A percentile compares a stretch with the other conserved stretches of the same genome.
phyloP scores from a whole-genome alignment of 2,113 vertebrate genomes.

The Ailurus styani region DNA sequence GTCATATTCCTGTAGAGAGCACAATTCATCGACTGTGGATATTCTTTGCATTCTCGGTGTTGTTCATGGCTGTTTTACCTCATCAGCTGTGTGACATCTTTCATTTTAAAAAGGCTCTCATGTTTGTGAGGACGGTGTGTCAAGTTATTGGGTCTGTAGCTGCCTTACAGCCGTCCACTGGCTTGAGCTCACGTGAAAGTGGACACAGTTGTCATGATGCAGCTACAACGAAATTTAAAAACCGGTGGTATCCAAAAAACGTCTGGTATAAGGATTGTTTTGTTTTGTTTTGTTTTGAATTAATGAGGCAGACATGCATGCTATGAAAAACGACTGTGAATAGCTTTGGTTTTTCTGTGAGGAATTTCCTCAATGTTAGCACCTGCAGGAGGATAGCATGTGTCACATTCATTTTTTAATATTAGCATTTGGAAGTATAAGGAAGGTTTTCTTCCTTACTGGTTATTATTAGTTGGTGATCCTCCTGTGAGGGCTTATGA shows the following conservation, averaged over 20 bases:
- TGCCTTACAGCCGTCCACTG: background rate
- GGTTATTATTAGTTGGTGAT: background rate
- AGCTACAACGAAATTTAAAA: background rate
- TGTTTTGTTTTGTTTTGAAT: background rate
- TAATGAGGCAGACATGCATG: conserved; percentile 15
- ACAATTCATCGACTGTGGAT: background rate
- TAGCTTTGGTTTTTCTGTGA: background rate
- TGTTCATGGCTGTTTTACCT: background rate
- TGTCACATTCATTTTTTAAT: background rate
- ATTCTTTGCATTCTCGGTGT: background rate
- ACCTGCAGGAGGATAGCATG: background rate
- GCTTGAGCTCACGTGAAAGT: background rate
- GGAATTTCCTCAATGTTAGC: background rate
- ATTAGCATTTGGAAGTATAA: background rate
- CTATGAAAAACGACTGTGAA: background rate
- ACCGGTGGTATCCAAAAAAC: background rate
- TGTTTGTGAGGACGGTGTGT: background rate
- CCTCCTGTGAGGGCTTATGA: background rate
- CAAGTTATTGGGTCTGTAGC: background rate
- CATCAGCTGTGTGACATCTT: background rate
- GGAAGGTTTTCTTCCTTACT: background rate
- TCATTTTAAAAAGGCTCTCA: background rate
- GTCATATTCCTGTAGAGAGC: background rate
- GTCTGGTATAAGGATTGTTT: background rate
- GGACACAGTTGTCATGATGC: background rate